Percentiles rank a stretch among this genome's conserved stretches.
Evolutionary conservation across 37 sponge, comb jelly and placozoan genomes (phyloP).

Genomic region (Crambe crambe): DNA sequence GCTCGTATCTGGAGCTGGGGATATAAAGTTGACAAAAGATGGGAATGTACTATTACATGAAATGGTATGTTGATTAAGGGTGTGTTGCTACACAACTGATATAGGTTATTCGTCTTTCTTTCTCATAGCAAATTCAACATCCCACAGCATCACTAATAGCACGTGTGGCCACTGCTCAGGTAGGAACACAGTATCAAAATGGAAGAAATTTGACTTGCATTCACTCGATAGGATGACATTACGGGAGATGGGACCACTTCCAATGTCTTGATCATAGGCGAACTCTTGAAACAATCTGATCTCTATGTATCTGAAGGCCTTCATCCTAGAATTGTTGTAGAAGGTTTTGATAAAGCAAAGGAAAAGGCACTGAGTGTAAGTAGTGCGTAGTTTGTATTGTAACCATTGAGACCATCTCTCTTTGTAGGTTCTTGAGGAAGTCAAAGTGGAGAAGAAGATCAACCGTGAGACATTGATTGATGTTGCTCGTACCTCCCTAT

Average conservation of each 20-base stretch:
- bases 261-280: conserved; percentile 98
- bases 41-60: conserved; percentile 98
- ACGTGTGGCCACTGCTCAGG: conserved; percentile 96
- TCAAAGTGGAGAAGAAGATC: conserved; percentile 79
- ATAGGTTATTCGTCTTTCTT: background rate
- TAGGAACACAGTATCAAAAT: background rate
- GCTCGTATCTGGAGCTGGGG: conserved; percentile 99
- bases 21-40: conserved; percentile 99
- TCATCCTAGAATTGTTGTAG: conserved; percentile 92
- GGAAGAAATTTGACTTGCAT: background rate
- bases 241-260: conserved; percentile 99
- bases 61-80: conserved; percentile 69
- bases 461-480: conserved; percentile 88
- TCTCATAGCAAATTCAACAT: conserved; percentile 95
- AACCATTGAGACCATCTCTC: background rate
- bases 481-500: conserved; percentile 94
- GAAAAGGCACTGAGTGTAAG: conserved; percentile 87
- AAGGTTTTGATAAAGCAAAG: conserved; percentile 96
- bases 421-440: conserved; percentile 67
- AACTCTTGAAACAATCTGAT: conserved; percentile 95
- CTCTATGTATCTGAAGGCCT: conserved; percentile 88
- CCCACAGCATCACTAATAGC: conserved; percentile 99
- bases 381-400: background rate
- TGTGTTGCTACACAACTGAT: background rate
- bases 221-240: conserved; percentile 84